Conservation (phyloP, 1,140 invertebrate species). For the Calliopsis andreniformis region DNA sequence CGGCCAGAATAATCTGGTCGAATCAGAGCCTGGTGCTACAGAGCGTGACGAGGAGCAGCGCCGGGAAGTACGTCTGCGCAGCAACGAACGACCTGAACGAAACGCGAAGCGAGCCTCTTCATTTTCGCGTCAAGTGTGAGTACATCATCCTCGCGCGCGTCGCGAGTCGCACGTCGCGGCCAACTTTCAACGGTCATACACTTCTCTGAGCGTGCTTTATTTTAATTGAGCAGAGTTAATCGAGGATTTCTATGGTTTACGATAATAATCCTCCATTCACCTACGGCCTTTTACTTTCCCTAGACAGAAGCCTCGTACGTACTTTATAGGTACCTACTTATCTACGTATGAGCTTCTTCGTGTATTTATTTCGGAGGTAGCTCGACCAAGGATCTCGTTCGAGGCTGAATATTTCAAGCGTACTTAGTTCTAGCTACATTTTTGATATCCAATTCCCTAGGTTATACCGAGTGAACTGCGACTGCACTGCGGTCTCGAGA, state of each 20-base stretch:
- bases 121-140: conserved; percentile 86
- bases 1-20: conserved; percentile 85
- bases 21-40: conserved; percentile 86
- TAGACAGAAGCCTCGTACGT: neutral
- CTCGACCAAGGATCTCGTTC: conserved; percentile 47
- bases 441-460: conserved; percentile 75
- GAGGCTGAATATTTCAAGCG: conserved; percentile 73
- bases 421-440: conserved; percentile 73
- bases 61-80: conserved; percentile 84
- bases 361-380: conserved; percentile 28
- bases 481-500: conserved; percentile 9
- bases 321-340: too few species aligned
- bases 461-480: conserved; percentile 45
- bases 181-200: neutral
- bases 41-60: conserved; percentile 83
- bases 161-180: neutral
- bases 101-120: conserved; percentile 82
- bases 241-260: conserved; percentile 20
- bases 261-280: conserved; percentile 20
- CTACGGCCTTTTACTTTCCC: neutral
- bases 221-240: conserved; percentile 39
- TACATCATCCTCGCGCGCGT: conserved; percentile 49
- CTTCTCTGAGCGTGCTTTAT: conserved; percentile 5
- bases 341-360: too few species aligned
- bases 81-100: conserved; percentile 84